These are phyloP conservation scores for Chamaea fasciata DNA, from an alignment of 2,113 vertebrate genomes.

Conservation along the genomic window DNA sequence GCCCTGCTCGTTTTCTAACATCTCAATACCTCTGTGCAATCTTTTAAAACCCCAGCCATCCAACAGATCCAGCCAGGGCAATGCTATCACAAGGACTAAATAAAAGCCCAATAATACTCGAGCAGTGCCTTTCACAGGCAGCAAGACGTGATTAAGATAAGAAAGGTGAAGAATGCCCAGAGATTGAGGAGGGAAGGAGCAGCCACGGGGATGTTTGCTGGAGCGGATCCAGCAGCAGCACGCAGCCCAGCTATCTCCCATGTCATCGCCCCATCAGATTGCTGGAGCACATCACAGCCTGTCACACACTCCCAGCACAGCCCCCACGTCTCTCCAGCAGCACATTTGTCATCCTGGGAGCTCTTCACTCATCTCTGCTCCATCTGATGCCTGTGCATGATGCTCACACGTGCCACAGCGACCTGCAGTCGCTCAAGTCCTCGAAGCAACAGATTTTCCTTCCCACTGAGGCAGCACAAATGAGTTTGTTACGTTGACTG, in stretches of 20 bases:
- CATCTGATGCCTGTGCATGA: background rate
- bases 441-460: background rate
- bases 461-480: background rate
- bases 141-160: background rate
- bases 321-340: background rate
- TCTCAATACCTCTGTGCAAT: background rate
- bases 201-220: background rate
- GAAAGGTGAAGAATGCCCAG: background rate
- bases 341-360: background rate
- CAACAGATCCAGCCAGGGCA: background rate
- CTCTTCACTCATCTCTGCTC: background rate
- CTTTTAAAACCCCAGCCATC: background rate
- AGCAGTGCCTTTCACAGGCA: background rate
- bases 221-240: background rate
- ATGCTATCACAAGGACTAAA: background rate
- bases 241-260: background rate
- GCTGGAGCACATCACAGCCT: background rate
- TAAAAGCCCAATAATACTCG: background rate
- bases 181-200: background rate
- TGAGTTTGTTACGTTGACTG: background rate
- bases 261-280: background rate
- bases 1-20: background rate
- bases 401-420: background rate
- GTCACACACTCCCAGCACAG: background rate
- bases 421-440: background rate